Conservation (phyloP, 2,888 invertebrate species). For the Heliconius ismenius region DNA sequence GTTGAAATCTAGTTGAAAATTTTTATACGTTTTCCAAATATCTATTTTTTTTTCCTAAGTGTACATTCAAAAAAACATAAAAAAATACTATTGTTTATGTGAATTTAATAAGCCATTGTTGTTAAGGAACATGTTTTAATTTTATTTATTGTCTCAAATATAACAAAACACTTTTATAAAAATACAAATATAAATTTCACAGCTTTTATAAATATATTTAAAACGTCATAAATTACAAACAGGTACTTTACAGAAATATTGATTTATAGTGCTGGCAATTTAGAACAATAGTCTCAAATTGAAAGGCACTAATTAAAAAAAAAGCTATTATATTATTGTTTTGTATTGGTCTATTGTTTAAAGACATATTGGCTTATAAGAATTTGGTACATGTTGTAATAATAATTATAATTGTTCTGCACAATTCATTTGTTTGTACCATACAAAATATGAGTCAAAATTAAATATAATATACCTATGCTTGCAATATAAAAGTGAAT, state of each 20-base stretch:
- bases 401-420: background rate
- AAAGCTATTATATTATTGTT: constrained; percentile 21
- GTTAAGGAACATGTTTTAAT: background rate
- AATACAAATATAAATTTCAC: constrained; percentile 3
- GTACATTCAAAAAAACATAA: background rate
- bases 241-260: constrained; percentile 22
- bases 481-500: background rate
- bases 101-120: background rate
- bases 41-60: too few species aligned
- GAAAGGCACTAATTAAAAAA: constrained; percentile 24
- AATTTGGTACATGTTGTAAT: background rate
- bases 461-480: background rate
- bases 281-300: constrained; percentile 28
- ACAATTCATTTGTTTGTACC: background rate
- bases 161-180: background rate
- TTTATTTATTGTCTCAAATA: background rate
- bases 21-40: too few species aligned
- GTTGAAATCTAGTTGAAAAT: too few species aligned
- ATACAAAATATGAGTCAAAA: background rate
- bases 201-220: constrained; percentile 6
- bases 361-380: constrained; percentile 9
- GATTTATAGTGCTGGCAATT: constrained; percentile 26
- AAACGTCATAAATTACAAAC: constrained; percentile 22
- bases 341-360: constrained; percentile 19
- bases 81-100: background rate